Base-by-base conservation (phyloP, 2,888 invertebrate species). In the Drosophila gaucha region DNA sequence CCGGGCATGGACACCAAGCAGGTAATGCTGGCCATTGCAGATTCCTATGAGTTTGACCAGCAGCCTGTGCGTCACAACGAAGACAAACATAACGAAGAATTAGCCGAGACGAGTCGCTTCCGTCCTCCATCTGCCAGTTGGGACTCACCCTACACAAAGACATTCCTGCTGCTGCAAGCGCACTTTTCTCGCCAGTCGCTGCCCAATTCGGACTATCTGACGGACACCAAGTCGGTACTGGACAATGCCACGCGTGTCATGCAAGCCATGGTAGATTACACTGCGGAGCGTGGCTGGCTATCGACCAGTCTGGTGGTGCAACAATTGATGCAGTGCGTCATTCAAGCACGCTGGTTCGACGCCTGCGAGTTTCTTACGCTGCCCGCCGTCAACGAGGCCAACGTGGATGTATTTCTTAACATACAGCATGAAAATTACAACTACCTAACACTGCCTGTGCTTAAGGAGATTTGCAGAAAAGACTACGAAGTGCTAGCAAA, bases 1-100 rank as follows among this genome's bases (percentile, higher is more conserved):
- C 91, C 93, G 1, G 93, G 94, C 67, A 93, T 95, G 86, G 93
- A 93, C 22, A 91, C 96, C 0, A 95, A 96, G 57, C 95, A 96
- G 16, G 92, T 98, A 55, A 91, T 99, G 38, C 92, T 94, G 31
- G 94, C 97, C 5, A 93, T 99, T 89, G 94, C 96, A 28, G 95
- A 97, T 90, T 95, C 96, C 1, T 94, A 97, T 76, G 99, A 99
- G 86, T 97, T 98, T 89, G 95, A 96, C 60, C 96, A 98, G 80
- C 93, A 99, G 73, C 99, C 99, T 0, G 99, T 99, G 2, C 93
- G 99, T 51, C 99, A 99, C 90, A 99, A 99, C 90, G 99, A 99
- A 92, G 99, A 99, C 90, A 92, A 95, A 66, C 93, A 96, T 39
- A 99, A 99, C 90, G 96, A 95, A 96, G 97, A 98, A 80, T 92